Percentiles rank a stretch among this genome's conserved stretches.
Conservation (phyloP, 2,888 invertebrate species). For the Tyria jacobaeae region DNA sequence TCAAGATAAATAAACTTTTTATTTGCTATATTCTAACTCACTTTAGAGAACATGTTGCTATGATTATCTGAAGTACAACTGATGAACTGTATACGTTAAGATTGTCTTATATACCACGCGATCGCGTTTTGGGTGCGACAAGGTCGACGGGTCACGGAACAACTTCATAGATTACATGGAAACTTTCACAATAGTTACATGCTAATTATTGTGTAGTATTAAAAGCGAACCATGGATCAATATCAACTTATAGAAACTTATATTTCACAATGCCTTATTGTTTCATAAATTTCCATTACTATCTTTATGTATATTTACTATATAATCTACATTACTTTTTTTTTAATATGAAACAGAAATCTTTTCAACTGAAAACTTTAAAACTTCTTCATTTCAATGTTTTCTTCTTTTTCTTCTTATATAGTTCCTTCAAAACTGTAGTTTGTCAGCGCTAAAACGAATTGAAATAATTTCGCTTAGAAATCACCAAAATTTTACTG, state of each 20-base stretch:
- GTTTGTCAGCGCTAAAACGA: too few relatives aligned
- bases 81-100: slow-evolving; percentile 60
- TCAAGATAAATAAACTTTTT: not conserved
- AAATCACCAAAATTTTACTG: too few relatives aligned
- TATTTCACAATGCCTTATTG: too few relatives aligned
- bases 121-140: slow-evolving; percentile 67
- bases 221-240: slow-evolving; percentile 13
- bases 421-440: too few relatives aligned
- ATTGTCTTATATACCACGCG: slow-evolving; percentile 68
- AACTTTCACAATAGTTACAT: slow-evolving; percentile 41
- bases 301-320: too few relatives aligned
- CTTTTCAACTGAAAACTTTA: too few relatives aligned
- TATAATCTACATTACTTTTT: too few relatives aligned
- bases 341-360: too few relatives aligned
- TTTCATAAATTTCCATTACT: too few relatives aligned
- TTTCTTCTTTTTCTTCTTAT: too few relatives aligned
- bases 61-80: slow-evolving; percentile 62
- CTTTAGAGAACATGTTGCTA: slow-evolving; percentile 77
- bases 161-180: slow-evolving; percentile 46
- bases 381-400: not conserved
- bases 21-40: slow-evolving; percentile 54
- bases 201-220: slow-evolving; percentile 21
- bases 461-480: too few relatives aligned
- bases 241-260: too few relatives aligned
- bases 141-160: slow-evolving; percentile 75